Percentiles rank a stretch among this genome's conserved stretches.
These are phyloP conservation scores for Pygoscelis adeliae DNA, from an alignment of 2,113 vertebrate species.

Conservation along the genomic window DNA sequence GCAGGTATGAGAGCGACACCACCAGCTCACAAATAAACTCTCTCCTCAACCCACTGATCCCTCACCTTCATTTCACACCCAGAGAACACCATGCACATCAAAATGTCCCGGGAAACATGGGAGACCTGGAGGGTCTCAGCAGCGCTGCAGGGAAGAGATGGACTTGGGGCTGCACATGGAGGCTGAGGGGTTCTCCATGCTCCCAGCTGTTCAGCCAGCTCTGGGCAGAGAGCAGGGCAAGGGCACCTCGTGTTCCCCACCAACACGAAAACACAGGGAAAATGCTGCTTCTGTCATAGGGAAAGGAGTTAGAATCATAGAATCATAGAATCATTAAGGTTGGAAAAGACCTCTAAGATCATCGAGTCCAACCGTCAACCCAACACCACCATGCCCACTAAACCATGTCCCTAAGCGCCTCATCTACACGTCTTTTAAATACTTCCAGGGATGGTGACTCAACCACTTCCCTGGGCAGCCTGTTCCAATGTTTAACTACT, in stretches of 20 bases:
- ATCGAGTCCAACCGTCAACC: too few species aligned
- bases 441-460: too few species aligned
- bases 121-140: background rate
- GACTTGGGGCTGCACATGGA: background rate
- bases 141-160: background rate
- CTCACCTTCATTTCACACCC: background rate
- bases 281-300: background rate
- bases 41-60: background rate
- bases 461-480: too few species aligned
- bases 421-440: too few species aligned
- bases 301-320: background rate
- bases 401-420: too few species aligned
- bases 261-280: background rate
- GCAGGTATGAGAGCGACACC: fast-evolving
- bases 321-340: too few species aligned
- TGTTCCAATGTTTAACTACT: too few species aligned
- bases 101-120: background rate
- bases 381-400: too few species aligned
- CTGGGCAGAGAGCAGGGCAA: background rate
- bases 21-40: background rate
- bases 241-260: background rate
- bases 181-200: fast-evolving
- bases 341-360: too few species aligned
- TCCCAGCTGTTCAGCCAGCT: background rate
- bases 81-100: fast-evolving